Percentiles rank a stretch among this genome's conserved stretches.
Conservation (phyloP, 2,797 vertebrate genomes). For the Acanthurus lineatus region DNA sequence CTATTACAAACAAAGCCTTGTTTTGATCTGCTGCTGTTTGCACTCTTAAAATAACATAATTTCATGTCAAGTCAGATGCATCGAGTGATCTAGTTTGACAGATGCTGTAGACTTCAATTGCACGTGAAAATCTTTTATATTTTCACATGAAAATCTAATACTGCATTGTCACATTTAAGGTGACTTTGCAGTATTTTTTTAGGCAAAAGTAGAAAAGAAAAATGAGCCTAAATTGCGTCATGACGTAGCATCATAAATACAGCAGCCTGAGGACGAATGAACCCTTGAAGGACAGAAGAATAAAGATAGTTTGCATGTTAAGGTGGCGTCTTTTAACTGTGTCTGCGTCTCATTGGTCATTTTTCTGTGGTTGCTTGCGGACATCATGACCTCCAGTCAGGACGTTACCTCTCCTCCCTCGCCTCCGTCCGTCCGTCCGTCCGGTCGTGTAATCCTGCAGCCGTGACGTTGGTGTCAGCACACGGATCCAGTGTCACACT, state of each 20-base stretch:
- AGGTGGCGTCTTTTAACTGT: neutral
- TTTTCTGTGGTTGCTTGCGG: neutral
- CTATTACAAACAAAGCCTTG: too few species aligned
- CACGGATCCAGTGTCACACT: slow-evolving; percentile 73
- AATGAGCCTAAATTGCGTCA: neutral
- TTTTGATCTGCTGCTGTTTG: too few species aligned
- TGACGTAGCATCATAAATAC: neutral
- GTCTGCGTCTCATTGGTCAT: too few species aligned
- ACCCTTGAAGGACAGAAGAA: neutral
- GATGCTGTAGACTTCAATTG: too few species aligned
- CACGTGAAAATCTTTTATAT: neutral
- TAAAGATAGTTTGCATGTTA: neutral
- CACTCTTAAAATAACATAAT: too few species aligned
- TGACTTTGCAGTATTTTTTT: neutral
- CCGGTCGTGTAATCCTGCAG: slow-evolving; percentile 59
- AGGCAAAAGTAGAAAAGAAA: neutral
- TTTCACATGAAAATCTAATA: neutral
- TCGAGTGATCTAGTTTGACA: too few species aligned
- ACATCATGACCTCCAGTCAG: slow-evolving; percentile 35
- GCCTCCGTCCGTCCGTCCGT: slow-evolving; percentile 50
- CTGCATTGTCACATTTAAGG: neutral
- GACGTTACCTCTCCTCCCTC: slow-evolving; percentile 58
- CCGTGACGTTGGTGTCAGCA: slow-evolving; percentile 59
- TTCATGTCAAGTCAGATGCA: too few species aligned
- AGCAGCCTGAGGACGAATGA: too few species aligned